A percentile compares a stretch with the other conserved stretches of the same genome.
Conservation (phyloP, 2,113 vertebrate species). For the Todiramphus chloris region DNA sequence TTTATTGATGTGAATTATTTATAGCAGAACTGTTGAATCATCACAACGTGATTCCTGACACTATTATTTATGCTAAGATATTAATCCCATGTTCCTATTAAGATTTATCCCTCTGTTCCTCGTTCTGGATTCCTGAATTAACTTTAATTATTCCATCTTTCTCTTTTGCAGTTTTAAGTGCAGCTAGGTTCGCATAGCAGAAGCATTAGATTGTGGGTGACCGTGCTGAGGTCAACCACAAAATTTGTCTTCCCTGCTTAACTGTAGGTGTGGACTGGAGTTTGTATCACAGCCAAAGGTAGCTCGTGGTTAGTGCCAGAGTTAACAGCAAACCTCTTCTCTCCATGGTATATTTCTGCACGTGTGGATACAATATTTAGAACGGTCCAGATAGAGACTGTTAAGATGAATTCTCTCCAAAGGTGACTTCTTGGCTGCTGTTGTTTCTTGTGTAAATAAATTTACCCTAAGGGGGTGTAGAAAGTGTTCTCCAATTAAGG, state of each 20-base stretch:
- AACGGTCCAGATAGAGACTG: neutral
- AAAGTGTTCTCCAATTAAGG: neutral
- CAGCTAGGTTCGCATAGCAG: neutral
- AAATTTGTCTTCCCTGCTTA: neutral
- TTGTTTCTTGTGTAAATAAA: neutral
- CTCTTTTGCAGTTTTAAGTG: neutral
- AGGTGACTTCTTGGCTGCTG: neutral
- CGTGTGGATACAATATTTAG: rapidly evolving
- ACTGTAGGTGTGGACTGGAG: neutral
- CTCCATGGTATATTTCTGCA: neutral
- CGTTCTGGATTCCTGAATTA: conserved; percentile 22
- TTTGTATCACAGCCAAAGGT: neutral
- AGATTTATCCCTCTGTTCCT: conserved; percentile 56
- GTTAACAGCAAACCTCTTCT: neutral
- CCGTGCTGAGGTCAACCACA: neutral
- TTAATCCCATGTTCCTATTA: conserved; percentile 62
- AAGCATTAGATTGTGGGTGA: neutral
- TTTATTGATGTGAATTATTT: conserved; percentile 48
- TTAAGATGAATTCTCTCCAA: neutral
- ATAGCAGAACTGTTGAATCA: conserved; percentile 34
- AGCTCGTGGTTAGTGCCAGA: neutral
- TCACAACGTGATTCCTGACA: neutral
- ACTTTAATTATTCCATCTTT: conserved; percentile 41
- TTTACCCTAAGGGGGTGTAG: neutral
- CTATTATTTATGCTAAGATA: conserved; percentile 42